These are phyloP conservation scores for Sciurus niger DNA, from an alignment of 2,113 vertebrate species.

Conservation along the genomic window DNA sequence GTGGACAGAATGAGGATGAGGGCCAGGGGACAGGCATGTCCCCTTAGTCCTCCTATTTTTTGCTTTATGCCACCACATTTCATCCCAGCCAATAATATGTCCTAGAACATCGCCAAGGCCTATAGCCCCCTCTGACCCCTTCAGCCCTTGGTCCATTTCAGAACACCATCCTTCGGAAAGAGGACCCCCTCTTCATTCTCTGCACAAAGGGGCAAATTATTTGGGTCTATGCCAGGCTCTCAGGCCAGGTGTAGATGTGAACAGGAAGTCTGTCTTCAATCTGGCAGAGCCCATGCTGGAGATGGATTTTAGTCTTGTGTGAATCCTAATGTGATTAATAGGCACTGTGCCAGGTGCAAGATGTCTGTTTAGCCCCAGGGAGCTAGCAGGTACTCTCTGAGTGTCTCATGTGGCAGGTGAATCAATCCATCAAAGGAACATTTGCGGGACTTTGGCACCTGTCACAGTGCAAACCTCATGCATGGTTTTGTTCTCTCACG, in stretches of 20 bases:
- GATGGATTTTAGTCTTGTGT: not conserved
- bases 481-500: not conserved
- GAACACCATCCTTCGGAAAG: not conserved
- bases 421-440: too few relatives aligned
- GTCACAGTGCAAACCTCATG: rapidly evolving
- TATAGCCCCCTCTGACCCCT: not conserved
- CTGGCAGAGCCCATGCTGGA: not conserved
- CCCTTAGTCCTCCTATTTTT: not conserved
- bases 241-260: rapidly evolving
- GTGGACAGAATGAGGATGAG: not conserved
- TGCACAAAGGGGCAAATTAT: not conserved
- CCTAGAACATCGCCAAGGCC: not conserved
- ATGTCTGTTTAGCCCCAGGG: too few relatives aligned
- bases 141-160: not conserved
- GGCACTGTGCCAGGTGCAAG: too few relatives aligned
- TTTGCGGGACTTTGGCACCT: rapidly evolving
- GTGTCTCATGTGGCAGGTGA: not conserved
- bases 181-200: not conserved
- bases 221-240: not conserved
- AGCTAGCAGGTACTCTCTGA: too few relatives aligned
- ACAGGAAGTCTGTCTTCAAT: not conserved
- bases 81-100: rapidly evolving
- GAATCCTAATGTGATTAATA: not conserved
- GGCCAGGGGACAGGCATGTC: not conserved
- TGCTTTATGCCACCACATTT: not conserved